Percentiles rank a stretch among this genome's conserved stretches.
Evolutionary conservation across 2,797 vertebrate species (phyloP).

Genomic region (Myotis findleyi): DNA sequence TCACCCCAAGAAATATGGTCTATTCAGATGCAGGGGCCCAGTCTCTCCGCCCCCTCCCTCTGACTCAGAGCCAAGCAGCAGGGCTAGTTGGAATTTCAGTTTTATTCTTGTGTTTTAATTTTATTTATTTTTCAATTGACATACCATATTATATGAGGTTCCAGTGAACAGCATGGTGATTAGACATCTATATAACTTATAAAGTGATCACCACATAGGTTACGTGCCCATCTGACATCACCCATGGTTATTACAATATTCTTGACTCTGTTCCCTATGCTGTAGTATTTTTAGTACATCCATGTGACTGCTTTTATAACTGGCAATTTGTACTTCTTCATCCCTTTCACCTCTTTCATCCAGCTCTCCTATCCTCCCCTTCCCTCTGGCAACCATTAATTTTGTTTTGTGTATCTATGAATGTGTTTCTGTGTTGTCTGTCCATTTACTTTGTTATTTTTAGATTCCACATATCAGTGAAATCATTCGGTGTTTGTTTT

Average conservation of each 20-base stretch:
- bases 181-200: neutral
- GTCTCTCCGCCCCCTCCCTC: neutral
- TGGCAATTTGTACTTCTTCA: neutral
- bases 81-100: neutral
- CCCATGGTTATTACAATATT: neutral
- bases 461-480: neutral
- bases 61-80: neutral
- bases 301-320: neutral
- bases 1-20: neutral
- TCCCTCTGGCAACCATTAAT: neutral
- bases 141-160: neutral
- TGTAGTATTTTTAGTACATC: neutral
- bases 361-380: neutral
- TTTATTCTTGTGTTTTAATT: neutral
- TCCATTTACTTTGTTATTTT: neutral
- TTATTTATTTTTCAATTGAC: neutral
- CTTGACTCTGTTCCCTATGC: neutral
- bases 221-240: neutral
- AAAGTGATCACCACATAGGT: neutral
- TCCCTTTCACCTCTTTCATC: neutral
- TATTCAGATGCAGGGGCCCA: accelerated
- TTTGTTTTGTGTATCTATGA: neutral
- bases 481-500: neutral
- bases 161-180: neutral
- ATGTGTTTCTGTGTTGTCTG: neutral